Percentiles rank a stretch among this genome's conserved stretches.
These are phyloP conservation scores for Microcebus jonahi DNA, from an alignment of 2,113 vertebrate genomes.

Conservation along the genomic window DNA sequence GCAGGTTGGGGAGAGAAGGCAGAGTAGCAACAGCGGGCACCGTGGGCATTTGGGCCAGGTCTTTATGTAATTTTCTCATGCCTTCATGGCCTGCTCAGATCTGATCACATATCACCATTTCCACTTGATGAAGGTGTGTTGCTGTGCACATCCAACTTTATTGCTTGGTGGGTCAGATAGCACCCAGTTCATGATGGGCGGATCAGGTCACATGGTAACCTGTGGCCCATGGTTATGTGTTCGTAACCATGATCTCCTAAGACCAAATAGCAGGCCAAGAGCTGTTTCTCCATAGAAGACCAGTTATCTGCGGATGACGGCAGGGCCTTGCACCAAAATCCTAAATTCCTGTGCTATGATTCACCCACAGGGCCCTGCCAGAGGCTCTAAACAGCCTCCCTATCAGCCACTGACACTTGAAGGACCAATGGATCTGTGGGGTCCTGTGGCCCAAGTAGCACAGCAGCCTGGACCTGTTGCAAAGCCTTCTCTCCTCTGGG, in stretches of 20 bases:
- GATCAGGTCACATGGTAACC: background rate
- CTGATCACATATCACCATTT: background rate
- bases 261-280: background rate
- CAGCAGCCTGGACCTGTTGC: background rate
- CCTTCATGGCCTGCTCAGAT: background rate
- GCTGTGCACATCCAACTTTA: background rate
- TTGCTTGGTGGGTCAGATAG: background rate
- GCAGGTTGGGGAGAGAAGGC: background rate
- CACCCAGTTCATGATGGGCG: background rate
- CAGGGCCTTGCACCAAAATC: background rate
- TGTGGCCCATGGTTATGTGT: background rate
- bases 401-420: background rate
- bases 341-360: background rate
- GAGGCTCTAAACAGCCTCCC: background rate
- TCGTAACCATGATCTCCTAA: background rate
- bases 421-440: background rate
- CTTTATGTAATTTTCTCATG: background rate
- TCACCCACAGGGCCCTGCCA: background rate
- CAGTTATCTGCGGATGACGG: background rate
- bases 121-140: background rate
- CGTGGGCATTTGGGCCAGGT: background rate
- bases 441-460: background rate
- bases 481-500: background rate
- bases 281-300: background rate
- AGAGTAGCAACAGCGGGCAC: background rate